These are phyloP conservation scores for Ornithoptera alexandrae DNA, from an alignment of 2,888 invertebrate genomes.

Conservation along the genomic window DNA sequence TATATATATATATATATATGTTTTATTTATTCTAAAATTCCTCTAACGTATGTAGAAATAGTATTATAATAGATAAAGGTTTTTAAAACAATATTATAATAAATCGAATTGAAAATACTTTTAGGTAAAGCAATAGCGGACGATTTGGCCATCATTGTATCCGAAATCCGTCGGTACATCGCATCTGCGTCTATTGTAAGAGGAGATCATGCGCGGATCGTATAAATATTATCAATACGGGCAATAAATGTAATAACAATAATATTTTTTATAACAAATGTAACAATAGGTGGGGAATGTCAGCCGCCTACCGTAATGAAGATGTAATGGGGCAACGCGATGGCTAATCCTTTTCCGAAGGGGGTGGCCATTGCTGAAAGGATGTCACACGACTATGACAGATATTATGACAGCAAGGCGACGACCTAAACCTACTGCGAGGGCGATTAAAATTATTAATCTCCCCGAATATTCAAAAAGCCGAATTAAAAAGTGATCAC, in stretches of 20 bases:
- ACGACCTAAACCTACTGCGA: constrained; percentile 40
- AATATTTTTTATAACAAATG: constrained; percentile 59
- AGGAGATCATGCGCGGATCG: constrained; percentile 64
- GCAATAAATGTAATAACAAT: constrained; percentile 70
- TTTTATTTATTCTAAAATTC: too few relatives aligned
- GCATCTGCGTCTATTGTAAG: constrained; percentile 57
- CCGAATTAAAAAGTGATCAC: constrained; percentile 7
- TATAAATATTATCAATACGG: constrained; percentile 68
- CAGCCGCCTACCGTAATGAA: constrained; percentile 79
- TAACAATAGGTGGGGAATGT: constrained; percentile 57
- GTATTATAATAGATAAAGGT: not conserved
- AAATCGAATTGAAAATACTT: not conserved
- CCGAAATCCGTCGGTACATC: constrained; percentile 32
- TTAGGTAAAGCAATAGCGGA: not conserved
- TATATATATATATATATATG: too few relatives aligned
- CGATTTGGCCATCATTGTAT: constrained; percentile 38
- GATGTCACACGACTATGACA: constrained; percentile 78
- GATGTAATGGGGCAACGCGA: constrained; percentile 74
- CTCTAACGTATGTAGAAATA: too few relatives aligned
- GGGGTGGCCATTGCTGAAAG: constrained; percentile 71
- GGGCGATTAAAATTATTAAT: constrained; percentile 17
- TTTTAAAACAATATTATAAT: not conserved
- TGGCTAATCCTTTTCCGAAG: constrained; percentile 72
- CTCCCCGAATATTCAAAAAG: constrained; percentile 10
- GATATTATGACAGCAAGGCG: constrained; percentile 80